phyloP scores from a whole-genome alignment of 2,888 invertebrate species.

The Phasia obesa region DNA sequence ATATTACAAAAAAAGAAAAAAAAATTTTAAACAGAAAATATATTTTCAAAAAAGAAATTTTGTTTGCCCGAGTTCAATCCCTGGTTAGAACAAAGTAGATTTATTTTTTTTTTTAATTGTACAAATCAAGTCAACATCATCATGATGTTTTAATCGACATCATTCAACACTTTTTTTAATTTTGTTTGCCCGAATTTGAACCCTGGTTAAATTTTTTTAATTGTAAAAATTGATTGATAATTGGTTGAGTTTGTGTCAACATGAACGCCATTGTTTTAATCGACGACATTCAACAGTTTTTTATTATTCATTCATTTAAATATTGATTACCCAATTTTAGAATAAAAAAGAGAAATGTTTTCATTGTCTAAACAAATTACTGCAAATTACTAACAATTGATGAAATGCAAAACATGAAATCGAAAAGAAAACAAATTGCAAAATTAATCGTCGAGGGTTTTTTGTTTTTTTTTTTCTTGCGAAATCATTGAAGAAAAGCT shows the following conservation, averaged over 20 bases:
- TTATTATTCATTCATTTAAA: slow-evolving; percentile 40
- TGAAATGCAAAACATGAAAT: not conserved
- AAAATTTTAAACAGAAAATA: too few relatives aligned
- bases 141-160: too few relatives aligned
- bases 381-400: slow-evolving; percentile 33
- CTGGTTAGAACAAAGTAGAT: too few relatives aligned
- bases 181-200: too few relatives aligned
- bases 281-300: slow-evolving; percentile 72
- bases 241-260: not conserved
- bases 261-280: slow-evolving; percentile 51
- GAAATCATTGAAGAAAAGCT: slow-evolving; percentile 9
- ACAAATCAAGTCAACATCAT: too few relatives aligned
- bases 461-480: slow-evolving; percentile 12
- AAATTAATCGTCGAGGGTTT: slow-evolving; percentile 18
- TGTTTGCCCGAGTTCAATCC: too few relatives aligned
- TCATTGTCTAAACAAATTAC: slow-evolving; percentile 30
- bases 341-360: slow-evolving; percentile 1
- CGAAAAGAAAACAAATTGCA: slow-evolving; percentile 18
- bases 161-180: too few relatives aligned
- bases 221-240: slow-evolving; percentile 12
- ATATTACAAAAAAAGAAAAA: too few relatives aligned
- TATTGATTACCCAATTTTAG: slow-evolving; percentile 34
- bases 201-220: too few relatives aligned
- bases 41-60: too few relatives aligned
- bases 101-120: too few relatives aligned